These are phyloP conservation scores for Paralinhomoeus sp. DNA, from an alignment of 2,888 invertebrate species.

Conservation along the genomic window DNA sequence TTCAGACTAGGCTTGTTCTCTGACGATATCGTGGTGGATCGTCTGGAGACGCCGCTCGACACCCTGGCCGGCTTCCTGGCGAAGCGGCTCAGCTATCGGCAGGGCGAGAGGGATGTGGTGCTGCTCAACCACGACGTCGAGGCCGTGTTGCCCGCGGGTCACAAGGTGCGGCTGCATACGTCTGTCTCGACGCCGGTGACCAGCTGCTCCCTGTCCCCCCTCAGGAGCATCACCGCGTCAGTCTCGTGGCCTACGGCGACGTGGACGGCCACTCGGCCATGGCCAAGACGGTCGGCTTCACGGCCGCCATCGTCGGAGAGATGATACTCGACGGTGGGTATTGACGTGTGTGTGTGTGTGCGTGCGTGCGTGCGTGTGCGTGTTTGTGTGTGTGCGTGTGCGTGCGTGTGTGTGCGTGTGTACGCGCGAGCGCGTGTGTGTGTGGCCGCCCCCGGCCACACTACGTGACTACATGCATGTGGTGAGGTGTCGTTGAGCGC, in stretches of 20 bases:
- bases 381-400: too few relatives aligned
- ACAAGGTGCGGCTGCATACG: too few relatives aligned
- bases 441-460: too few relatives aligned
- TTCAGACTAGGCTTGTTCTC: constrained; percentile 53
- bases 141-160: constrained; percentile 62
- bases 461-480: neutral
- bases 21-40: constrained; percentile 55
- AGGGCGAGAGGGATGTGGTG: constrained; percentile 70
- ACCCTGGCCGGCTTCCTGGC: constrained; percentile 55
- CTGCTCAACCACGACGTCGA: constrained; percentile 76
- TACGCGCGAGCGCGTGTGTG: too few relatives aligned
- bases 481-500: neutral
- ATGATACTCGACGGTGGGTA: constrained; percentile 74
- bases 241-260: constrained; percentile 63
- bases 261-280: constrained; percentile 65
- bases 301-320: constrained; percentile 79
- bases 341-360: too few relatives aligned
- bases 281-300: constrained; percentile 77
- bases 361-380: too few relatives aligned
- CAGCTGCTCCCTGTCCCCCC: too few relatives aligned
- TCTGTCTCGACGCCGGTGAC: too few relatives aligned
- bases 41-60: constrained; percentile 57
- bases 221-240: constrained; percentile 48
- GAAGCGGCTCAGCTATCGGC: constrained; percentile 24
- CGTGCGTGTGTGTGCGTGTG: neutral